Conservation (phyloP, 2,888 invertebrate genomes). For the Xanthostigma xanthostigma region DNA sequence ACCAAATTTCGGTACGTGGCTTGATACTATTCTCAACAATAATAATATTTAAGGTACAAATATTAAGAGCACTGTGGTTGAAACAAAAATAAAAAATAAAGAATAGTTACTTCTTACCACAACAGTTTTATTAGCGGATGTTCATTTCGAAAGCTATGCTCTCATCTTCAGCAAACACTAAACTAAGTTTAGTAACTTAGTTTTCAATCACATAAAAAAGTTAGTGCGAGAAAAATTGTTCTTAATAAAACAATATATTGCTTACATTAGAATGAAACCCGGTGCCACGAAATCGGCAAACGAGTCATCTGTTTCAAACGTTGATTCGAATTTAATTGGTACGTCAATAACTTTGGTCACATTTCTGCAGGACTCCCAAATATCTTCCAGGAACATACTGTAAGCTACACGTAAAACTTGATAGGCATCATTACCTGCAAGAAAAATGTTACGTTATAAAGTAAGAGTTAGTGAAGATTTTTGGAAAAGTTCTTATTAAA, state of each 20-base stretch:
- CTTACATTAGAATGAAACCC: slow-evolving; percentile 85
- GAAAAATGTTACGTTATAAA: too few relatives aligned
- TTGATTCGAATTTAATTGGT: slow-evolving; percentile 79
- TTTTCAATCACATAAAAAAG: neutral
- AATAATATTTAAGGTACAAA: neutral
- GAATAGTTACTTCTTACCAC: too few relatives aligned
- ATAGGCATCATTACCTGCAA: slow-evolving; percentile 27
- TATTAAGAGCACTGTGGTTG: too few relatives aligned
- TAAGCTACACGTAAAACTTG: slow-evolving; percentile 74
- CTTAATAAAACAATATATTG: slow-evolving; percentile 11
- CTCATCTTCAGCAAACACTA: too few relatives aligned
- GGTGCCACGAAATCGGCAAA: slow-evolving; percentile 95
- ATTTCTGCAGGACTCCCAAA: slow-evolving; percentile 58
- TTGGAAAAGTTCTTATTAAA: too few relatives aligned
- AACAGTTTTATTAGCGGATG: too few relatives aligned
- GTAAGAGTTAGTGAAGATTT: too few relatives aligned
- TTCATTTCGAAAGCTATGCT: too few relatives aligned
- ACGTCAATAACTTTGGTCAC: slow-evolving; percentile 79
- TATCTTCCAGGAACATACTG: slow-evolving; percentile 64
- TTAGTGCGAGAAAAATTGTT: too few relatives aligned
- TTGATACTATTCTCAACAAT: neutral
- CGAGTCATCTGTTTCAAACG: slow-evolving; percentile 82
- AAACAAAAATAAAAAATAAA: too few relatives aligned
- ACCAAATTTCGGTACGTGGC: too few relatives aligned
- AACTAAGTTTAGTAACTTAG: too few relatives aligned